Conservation (phyloP, 2,888 invertebrate species). For the Brassicogethes aeneus region DNA sequence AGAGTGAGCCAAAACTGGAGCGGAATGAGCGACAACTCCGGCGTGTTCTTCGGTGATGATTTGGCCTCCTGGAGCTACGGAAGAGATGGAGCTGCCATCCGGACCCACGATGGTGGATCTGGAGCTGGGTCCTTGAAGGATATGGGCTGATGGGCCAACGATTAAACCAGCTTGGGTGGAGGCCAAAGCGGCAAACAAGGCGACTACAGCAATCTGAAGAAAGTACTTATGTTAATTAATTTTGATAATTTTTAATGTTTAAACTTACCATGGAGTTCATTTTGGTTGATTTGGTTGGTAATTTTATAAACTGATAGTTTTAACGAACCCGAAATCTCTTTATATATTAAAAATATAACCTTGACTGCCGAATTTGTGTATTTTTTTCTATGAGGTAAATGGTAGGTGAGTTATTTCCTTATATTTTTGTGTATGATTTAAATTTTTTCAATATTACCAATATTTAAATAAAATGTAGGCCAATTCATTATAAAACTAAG, state of each 20-base stretch:
- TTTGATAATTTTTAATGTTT: conserved; percentile 2
- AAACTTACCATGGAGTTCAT: conserved; percentile 28
- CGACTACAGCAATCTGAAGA: conserved; percentile 11
- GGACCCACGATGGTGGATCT: conserved; percentile 24
- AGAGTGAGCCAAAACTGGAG: conserved; percentile 2
- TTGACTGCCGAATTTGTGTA: background rate
- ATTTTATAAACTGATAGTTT: background rate
- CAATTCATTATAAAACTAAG: no score
- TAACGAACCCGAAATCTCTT: conserved; percentile 3
- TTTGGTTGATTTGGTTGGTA: conserved; percentile 10
- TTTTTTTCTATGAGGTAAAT: background rate
- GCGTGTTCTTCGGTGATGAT: conserved; percentile 21
- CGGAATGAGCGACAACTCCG: conserved; percentile 14
- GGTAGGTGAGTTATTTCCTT: no score
- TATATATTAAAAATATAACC: conserved; percentile 1
- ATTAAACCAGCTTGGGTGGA: conserved; percentile 21
- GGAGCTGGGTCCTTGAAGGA: conserved; percentile 29
- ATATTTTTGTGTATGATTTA: no score
- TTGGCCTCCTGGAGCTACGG: conserved; percentile 26
- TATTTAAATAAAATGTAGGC: no score
- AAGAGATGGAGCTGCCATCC: conserved; percentile 27
- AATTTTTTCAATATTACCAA: no score
- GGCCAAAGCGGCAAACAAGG: conserved; percentile 25
- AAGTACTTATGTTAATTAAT: conserved; percentile 8
- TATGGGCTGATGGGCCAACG: conserved; percentile 18